Conservation (phyloP, 2,888 invertebrate genomes). For the Dascillus cervinus region DNA sequence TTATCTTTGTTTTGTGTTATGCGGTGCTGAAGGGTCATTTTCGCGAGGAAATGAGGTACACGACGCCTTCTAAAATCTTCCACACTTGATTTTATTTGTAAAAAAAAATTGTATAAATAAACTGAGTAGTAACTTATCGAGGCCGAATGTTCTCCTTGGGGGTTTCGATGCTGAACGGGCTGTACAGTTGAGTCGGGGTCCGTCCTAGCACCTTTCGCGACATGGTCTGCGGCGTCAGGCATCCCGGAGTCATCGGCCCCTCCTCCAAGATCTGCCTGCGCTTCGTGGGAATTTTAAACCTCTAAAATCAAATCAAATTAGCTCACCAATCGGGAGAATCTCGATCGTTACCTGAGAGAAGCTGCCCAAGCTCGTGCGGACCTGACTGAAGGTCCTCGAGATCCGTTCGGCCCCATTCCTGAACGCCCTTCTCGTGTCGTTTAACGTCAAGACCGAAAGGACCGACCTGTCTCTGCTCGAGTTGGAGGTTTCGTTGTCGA, state of each 20-base stretch:
- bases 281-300: constrained; percentile 48
- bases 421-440: constrained; percentile 56
- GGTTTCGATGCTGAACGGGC: constrained; percentile 69
- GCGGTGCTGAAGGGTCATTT: too few relatives aligned
- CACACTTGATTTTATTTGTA: too few relatives aligned
- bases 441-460: constrained; percentile 44
- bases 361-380: constrained; percentile 58
- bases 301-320: constrained; percentile 32
- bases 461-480: constrained; percentile 28
- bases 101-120: too few relatives aligned
- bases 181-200: constrained; percentile 67
- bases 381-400: constrained; percentile 56
- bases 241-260: constrained; percentile 45
- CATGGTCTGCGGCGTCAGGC: constrained; percentile 44
- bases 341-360: constrained; percentile 53
- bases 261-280: constrained; percentile 48
- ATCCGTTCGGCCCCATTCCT: constrained; percentile 61
- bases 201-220: constrained; percentile 49
- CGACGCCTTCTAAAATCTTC: too few relatives aligned
- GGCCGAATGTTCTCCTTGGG: constrained; percentile 35
- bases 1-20: background rate
- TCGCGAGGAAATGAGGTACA: too few relatives aligned
- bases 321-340: background rate
- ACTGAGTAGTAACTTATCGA: too few relatives aligned
- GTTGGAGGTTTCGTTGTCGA: constrained; percentile 7